Percentiles rank a stretch among this genome's conserved stretches.
phyloP scores from a whole-genome alignment of 1,140 invertebrate species.

The Macrobrachium nipponense region DNA sequence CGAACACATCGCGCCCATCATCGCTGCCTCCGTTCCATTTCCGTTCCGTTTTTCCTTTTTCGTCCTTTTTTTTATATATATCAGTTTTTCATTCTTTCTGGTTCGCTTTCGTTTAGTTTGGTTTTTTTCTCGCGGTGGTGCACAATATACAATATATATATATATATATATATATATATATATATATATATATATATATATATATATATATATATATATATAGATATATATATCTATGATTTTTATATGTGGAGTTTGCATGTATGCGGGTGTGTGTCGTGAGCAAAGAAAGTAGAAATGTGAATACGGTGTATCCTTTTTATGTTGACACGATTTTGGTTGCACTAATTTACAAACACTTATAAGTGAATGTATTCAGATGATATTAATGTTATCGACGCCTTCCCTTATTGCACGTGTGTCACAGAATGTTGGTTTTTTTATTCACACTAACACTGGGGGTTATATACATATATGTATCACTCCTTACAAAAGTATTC shows the following conservation, averaged over 20 bases:
- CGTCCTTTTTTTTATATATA: conserved; percentile 2
- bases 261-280: neutral
- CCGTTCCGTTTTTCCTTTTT: neutral
- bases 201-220: conserved; percentile 26
- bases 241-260: conserved; percentile 9
- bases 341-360: neutral
- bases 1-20: too few species aligned
- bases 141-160: neutral
- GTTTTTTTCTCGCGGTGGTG: too few species aligned
- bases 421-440: too few species aligned
- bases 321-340: neutral
- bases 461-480: too few species aligned
- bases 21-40: too few species aligned
- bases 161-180: neutral
- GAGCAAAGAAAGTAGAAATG: neutral
- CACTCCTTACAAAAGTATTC: too few species aligned
- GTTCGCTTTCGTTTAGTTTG: neutral
- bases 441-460: too few species aligned
- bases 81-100: neutral
- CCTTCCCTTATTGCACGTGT: neutral
- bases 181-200: neutral
- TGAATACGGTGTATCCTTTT: neutral
- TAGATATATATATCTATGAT: conserved; percentile 20
- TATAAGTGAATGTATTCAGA: neutral
- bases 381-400: neutral